Conservation (phyloP, 2,797 vertebrate species). For the Sphaeramia orbicularis region DNA sequence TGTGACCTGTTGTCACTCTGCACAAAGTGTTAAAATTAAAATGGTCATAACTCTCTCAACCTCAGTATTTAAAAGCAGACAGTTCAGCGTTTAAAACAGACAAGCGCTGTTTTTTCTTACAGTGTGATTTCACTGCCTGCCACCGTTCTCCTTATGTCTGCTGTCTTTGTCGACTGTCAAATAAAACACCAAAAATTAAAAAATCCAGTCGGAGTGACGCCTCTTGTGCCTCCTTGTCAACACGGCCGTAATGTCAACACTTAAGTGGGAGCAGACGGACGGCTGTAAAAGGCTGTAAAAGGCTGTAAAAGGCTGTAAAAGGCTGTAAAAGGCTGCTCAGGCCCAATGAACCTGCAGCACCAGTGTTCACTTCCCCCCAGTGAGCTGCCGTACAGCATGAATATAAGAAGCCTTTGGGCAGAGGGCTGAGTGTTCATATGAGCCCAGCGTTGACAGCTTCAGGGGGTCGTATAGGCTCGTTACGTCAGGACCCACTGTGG, state of each 20-base stretch:
- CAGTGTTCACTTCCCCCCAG: conserved; percentile 16
- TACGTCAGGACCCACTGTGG: conserved; percentile 48
- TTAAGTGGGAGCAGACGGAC: background rate
- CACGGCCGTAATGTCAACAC: conserved; percentile 41
- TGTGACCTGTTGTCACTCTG: too few relatives aligned
- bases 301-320: too few relatives aligned
- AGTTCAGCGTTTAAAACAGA: too few relatives aligned
- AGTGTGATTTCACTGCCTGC: conserved; percentile 2
- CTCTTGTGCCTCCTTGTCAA: conserved; percentile 20
- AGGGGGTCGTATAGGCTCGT: conserved; percentile 49
- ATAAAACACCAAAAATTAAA: conserved; percentile 21
- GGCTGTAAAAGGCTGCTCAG: too few relatives aligned
- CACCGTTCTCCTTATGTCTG: background rate
- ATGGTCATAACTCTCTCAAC: too few relatives aligned
- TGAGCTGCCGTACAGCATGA: conserved; percentile 28
- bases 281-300: conserved; percentile 34
- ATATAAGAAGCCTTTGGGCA: conserved; percentile 52
- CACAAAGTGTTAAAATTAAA: too few relatives aligned
- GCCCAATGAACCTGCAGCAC: conserved; percentile 13
- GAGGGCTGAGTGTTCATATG: conserved; percentile 47
- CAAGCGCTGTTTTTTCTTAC: too few relatives aligned
- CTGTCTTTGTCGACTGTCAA: conserved; percentile 13
- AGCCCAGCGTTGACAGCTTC: conserved; percentile 67
- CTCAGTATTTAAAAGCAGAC: too few relatives aligned
- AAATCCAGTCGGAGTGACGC: conserved; percentile 28